phyloP scores from a whole-genome alignment of 2,113 vertebrate genomes.

The Psophia crepitans region DNA sequence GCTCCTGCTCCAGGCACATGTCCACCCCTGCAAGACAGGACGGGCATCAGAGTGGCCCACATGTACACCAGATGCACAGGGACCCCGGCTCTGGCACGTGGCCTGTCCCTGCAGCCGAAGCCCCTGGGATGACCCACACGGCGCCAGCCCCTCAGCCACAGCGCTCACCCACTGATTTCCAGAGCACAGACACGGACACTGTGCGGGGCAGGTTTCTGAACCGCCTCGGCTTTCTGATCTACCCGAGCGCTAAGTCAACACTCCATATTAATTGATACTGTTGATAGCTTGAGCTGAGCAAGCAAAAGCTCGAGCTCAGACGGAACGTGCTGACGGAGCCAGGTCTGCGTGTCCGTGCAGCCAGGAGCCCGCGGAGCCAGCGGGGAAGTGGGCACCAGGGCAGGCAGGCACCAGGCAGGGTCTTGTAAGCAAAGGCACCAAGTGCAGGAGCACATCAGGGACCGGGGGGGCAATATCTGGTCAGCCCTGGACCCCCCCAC shows the following conservation, averaged over 20 bases:
- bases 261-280: neutral
- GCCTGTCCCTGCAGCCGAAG: neutral
- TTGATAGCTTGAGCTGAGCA: neutral
- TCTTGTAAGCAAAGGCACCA: neutral
- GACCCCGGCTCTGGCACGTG: fast-evolving
- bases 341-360: fast-evolving
- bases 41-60: neutral
- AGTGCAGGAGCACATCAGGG: neutral
- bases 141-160: neutral
- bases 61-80: fast-evolving
- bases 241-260: fast-evolving
- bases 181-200: fast-evolving
- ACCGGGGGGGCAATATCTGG: neutral
- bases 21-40: slow-evolving; percentile 79
- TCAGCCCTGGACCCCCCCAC: neutral
- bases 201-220: fast-evolving
- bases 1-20: slow-evolving; percentile 80
- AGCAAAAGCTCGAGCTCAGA: neutral
- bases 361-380: neutral
- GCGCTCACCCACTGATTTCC: neutral
- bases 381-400: fast-evolving
- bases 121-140: fast-evolving
- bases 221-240: neutral
- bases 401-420: neutral
- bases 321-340: neutral